A percentile compares a stretch with the other conserved stretches of the same genome.
Conservation (phyloP, 1,140 invertebrate genomes). For the Dinothrombium tinctorium region DNA sequence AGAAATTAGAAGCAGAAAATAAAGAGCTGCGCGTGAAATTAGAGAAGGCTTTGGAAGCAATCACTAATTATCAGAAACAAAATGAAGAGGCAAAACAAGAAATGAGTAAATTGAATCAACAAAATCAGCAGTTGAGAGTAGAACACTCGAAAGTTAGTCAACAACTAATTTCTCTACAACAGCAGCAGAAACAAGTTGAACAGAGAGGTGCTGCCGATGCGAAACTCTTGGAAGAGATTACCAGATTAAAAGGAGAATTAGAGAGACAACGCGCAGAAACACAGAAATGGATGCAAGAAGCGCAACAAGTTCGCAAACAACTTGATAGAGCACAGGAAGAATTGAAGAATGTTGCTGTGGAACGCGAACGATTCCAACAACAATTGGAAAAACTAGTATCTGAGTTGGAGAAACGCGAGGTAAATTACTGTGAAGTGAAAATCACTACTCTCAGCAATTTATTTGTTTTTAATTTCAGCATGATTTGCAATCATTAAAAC, state of each 20-base stretch:
- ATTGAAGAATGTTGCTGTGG: conserved; percentile 43
- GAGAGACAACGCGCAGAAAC: conserved; percentile 24
- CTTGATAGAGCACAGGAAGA: conserved; percentile 49
- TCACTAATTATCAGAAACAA: conserved; percentile 15
- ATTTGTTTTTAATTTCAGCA: not conserved
- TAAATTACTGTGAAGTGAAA: conserved; percentile 23
- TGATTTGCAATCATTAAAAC: conserved; percentile 7
- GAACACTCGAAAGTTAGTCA: not conserved
- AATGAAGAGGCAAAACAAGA: conserved; percentile 15
- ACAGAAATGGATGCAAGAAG: conserved; percentile 24
- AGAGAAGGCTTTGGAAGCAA: conserved; percentile 17
- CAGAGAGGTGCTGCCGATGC: conserved; percentile 34
- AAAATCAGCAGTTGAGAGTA: conserved; percentile 13
- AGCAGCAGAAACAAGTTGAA: conserved; percentile 20
- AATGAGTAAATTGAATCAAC: conserved; percentile 13
- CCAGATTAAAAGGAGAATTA: conserved; percentile 47
- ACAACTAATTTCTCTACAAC: conserved; percentile 1
- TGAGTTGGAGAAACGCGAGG: conserved; percentile 78
- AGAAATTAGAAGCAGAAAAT: conserved; percentile 31
- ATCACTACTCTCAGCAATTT: not conserved
- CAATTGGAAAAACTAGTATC: conserved; percentile 76
- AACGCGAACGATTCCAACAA: conserved; percentile 60
- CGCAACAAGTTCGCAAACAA: conserved; percentile 39
- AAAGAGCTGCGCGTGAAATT: conserved; percentile 17
- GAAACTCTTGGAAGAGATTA: conserved; percentile 39